Evolutionary conservation across 2,113 vertebrate species (phyloP).

Genomic region (Rostratula benghalensis): DNA sequence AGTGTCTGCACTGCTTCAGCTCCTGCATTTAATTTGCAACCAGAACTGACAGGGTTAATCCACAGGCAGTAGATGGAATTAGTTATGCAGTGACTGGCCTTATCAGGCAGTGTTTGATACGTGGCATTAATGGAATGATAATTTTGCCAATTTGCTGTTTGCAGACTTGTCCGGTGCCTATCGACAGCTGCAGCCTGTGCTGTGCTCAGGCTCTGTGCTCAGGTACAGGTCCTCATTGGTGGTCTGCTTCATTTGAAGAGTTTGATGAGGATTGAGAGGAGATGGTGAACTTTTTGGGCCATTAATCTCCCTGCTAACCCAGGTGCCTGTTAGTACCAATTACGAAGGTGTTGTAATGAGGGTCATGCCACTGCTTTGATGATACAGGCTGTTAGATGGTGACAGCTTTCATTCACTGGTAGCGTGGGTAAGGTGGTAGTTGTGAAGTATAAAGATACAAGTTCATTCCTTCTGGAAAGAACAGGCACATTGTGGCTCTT

Average conservation of each 20-base stretch:
- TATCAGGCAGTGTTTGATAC: background rate
- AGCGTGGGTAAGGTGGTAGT: background rate
- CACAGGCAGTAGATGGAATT: background rate
- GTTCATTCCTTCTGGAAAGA: background rate
- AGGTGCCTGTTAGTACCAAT: background rate
- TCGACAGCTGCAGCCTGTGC: fast-evolving
- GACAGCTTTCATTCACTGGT: background rate
- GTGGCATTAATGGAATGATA: fast-evolving
- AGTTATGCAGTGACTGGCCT: background rate
- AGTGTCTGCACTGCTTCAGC: fast-evolving
- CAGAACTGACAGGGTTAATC: background rate
- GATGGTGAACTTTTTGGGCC: background rate
- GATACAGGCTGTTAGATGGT: background rate
- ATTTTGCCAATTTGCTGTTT: background rate
- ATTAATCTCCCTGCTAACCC: background rate
- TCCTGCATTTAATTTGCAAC: background rate
- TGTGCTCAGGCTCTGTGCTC: background rate
- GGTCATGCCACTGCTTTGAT: fast-evolving
- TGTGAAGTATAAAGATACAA: background rate
- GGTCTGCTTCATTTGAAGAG: background rate
- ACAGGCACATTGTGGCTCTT: fast-evolving
- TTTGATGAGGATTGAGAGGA: background rate
- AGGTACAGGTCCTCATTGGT: fast-evolving
- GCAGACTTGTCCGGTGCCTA: background rate
- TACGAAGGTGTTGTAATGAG: background rate